Percentiles rank a stretch among this genome's conserved stretches.
Evolutionary conservation across 2,888 invertebrate genomes (phyloP).

Genomic region (Drosophila cognata): DNA sequence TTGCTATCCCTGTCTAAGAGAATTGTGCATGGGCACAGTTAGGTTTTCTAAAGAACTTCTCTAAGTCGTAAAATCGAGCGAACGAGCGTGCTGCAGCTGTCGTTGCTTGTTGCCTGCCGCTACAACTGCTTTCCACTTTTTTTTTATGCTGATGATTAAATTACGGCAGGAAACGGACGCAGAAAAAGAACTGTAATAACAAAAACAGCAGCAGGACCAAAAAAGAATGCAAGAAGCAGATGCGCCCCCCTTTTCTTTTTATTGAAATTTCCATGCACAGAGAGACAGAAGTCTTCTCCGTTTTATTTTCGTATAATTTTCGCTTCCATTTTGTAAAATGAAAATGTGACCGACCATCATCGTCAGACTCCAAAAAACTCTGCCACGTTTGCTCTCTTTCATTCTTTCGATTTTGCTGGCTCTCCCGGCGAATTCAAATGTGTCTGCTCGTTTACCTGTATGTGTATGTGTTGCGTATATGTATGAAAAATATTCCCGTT

Average conservation of each 20-base stretch:
- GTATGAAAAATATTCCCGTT: conserved; percentile 58
- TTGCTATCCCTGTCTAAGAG: conserved; percentile 44
- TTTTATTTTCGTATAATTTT: conserved; percentile 32
- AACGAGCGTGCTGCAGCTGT: conserved; percentile 56
- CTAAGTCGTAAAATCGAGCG: conserved; percentile 50
- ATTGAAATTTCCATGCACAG: conserved; percentile 26
- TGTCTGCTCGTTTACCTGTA: conserved; percentile 27
- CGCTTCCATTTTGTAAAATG: conserved; percentile 51
- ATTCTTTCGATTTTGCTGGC: conserved; percentile 8
- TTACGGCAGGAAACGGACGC: conserved; percentile 59
- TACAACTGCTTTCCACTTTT: conserved; percentile 46
- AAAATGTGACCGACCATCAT: conserved; percentile 46
- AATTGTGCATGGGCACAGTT: conserved; percentile 52
- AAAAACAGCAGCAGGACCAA: conserved; percentile 11
- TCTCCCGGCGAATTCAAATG: conserved; percentile 53
- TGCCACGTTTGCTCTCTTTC: conserved; percentile 51
- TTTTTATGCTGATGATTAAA: conserved; percentile 60
- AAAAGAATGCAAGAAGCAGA: conserved; percentile 26
- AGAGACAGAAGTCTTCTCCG: neutral
- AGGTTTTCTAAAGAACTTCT: conserved; percentile 59
- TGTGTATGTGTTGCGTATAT: conserved; percentile 15
- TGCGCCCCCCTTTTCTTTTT: conserved; percentile 46
- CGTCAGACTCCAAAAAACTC: conserved; percentile 41
- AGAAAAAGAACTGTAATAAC: conserved; percentile 24
- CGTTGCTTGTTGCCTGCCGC: conserved; percentile 27